Evolutionary conservation across 2,113 vertebrate genomes (phyloP).

Genomic region (Marcusenius ussheri): DNA sequence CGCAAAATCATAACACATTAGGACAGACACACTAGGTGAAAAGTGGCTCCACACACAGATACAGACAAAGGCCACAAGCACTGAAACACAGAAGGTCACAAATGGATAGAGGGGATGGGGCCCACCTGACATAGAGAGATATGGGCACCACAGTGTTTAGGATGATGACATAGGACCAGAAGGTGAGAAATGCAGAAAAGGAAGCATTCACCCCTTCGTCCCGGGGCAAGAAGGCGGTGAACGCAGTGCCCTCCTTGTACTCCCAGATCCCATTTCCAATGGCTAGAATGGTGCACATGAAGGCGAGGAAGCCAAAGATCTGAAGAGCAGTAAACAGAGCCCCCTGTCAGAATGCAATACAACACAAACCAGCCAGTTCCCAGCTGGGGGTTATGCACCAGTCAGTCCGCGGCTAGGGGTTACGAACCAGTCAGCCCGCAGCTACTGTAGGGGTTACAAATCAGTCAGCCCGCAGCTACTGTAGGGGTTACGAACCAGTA

Average conservation of each 20-base stretch:
- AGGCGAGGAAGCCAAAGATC: conserved; percentile 79
- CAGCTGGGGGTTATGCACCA: not conserved
- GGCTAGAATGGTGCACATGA: conserved; percentile 76
- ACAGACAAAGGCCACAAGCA: not conserved
- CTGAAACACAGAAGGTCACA: not conserved
- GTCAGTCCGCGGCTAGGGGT: too few species aligned
- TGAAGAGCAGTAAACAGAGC: conserved; percentile 35
- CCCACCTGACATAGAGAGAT: conserved; percentile 87
- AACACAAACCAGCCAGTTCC: not conserved
- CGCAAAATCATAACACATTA: not conserved
- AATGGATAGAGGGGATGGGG: not conserved
- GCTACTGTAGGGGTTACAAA: too few species aligned
- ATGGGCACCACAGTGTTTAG: conserved; percentile 96
- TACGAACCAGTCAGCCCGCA: too few species aligned
- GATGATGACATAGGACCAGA: conserved; percentile 95
- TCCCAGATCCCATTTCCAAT: conserved; percentile 84
- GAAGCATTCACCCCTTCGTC: conserved; percentile 46
- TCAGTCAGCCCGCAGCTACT: too few species aligned
- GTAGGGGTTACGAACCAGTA: too few species aligned
- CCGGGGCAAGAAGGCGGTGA: conserved; percentile 71
- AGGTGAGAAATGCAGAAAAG: conserved; percentile 70
- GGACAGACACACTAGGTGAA: not conserved
- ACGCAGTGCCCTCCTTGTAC: conserved; percentile 66
- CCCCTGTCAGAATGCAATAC: not conserved
- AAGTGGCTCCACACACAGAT: not conserved